phyloP scores from a whole-genome alignment of 2,797 vertebrate species.

The Coranthus polyacanthus region DNA sequence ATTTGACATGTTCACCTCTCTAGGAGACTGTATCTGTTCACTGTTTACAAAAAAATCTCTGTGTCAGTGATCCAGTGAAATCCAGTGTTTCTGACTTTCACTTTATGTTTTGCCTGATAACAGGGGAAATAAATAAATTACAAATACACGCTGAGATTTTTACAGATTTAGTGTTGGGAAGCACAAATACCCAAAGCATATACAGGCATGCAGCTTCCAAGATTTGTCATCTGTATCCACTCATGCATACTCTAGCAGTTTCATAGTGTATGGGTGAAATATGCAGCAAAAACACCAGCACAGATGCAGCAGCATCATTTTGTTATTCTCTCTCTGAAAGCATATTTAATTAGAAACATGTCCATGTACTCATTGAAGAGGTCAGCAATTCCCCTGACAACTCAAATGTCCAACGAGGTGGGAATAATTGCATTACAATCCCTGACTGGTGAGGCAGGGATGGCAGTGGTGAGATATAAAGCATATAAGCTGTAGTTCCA shows the following conservation, averaged over 20 bases:
- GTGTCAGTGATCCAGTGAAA: conserved; percentile 30
- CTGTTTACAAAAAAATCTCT: conserved; percentile 20
- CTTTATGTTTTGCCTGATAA: conserved; percentile 47
- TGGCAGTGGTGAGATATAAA: conserved; percentile 30
- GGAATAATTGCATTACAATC: conserved; percentile 72
- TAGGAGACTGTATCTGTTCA: conserved; percentile 5
- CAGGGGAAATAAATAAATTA: conserved; percentile 63
- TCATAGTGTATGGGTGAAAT: conserved; percentile 9
- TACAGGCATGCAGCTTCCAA: conserved; percentile 7
- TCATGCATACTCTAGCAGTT: conserved; percentile 25
- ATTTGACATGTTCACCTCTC: conserved; percentile 12
- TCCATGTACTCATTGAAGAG: conserved; percentile 41
- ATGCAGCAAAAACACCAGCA: conserved; percentile 22
- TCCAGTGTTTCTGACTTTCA: conserved; percentile 35
- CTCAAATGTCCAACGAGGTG: conserved; percentile 65
- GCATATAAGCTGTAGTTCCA: conserved; percentile 8
- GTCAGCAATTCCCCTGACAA: conserved; percentile 66
- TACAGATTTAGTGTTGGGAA: conserved; percentile 16
- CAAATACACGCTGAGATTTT: conserved; percentile 47
- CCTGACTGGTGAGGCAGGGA: conserved; percentile 47
- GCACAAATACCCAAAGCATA: conserved; percentile 19
- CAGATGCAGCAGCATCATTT: conserved; percentile 2
- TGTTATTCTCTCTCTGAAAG: conserved; percentile 32
- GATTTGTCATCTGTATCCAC: conserved; percentile 43
- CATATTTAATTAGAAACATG: conserved; percentile 49